A percentile compares a stretch with the other conserved stretches of the same genome.
phyloP scores from a whole-genome alignment of 2,888 invertebrate species.

The Drosophila nigritarsus region DNA sequence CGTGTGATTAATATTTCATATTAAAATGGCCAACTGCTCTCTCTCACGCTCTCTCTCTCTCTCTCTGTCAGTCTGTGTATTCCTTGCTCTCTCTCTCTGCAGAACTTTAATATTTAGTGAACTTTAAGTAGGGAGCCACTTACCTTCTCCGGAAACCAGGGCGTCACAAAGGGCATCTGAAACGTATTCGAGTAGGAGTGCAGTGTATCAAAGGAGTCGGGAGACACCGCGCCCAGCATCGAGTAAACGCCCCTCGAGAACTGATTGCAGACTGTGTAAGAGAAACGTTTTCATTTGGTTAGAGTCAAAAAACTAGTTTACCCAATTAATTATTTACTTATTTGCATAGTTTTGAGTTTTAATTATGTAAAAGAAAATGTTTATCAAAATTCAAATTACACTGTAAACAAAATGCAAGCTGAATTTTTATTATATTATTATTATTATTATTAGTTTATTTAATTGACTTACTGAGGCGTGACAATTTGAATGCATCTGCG shows the following conservation, averaged over 20 bases:
- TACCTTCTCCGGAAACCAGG: constrained; percentile 97
- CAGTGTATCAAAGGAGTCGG: constrained; percentile 96
- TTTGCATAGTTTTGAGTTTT: not conserved
- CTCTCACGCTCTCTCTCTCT: not conserved
- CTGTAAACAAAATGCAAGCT: not conserved
- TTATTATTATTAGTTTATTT: not conserved
- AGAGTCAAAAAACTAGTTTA: not conserved
- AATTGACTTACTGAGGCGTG: constrained; percentile 89
- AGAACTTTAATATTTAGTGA: constrained; percentile 67
- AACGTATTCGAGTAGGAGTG: constrained; percentile 98
- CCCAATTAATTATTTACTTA: not conserved
- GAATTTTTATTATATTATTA: not conserved
- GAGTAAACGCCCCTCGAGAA: constrained; percentile 95
- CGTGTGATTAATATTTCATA: constrained; percentile 83
- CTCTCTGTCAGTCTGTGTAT: not conserved
- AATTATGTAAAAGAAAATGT: not conserved
- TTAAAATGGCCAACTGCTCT: constrained; percentile 65
- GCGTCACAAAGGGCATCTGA: constrained; percentile 97
- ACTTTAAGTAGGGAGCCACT: constrained; percentile 59
- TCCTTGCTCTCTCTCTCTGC: not conserved
- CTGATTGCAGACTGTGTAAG: constrained; percentile 92
- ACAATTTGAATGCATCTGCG: constrained; percentile 96
- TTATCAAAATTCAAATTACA: not conserved
- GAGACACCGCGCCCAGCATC: constrained; percentile 95
- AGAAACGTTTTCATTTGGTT: not conserved